Evolutionary conservation across 2,888 invertebrate genomes (phyloP), one percentile per base, ranked within the genome.

Genomic region (Hypselothyrea guttata): DNA sequence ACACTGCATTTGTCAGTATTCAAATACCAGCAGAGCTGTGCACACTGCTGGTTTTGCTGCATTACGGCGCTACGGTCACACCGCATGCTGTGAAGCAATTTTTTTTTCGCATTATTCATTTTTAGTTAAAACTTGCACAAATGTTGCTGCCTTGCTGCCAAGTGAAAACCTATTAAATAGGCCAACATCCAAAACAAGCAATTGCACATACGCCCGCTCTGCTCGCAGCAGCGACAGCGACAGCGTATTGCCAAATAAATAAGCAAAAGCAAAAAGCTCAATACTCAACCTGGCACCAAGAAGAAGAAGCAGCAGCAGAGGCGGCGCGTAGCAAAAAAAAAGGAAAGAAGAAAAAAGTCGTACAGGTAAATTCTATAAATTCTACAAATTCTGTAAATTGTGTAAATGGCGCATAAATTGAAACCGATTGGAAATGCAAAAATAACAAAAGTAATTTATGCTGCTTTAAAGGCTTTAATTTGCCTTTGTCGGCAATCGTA

Each of bases 91-190:
- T 65, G 56, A 58, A 74, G 81, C 79, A 68, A 78, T 55, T 55
- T 83, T 73, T 71, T 66, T 71, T 71, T 71, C 71, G 70, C 71
- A 70, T 74, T 71, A 64, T 71, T 71, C 59, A 71, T 59, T 63
- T 61, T 73, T 62, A 59, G 61, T 73, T 61, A 53, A 54, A 71
- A 74, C 40, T 69, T 53, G 44, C 59, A 63, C n/a, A 74, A 71
- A 71, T 71, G 71, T 33, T 61, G 56, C 44, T 72, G 48, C 55
- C 55, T 42, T 58, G 41, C 45, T 34, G 38, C 40, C 64, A 69
- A 64, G 71, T 64, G 42, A 56, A 53, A 74, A 54, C 62, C 57
- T 56, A 63, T 59, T 64, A 59, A 71, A 53, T 54, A 55, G 71
- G 64, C 42, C 31, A 22, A 18, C 16, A 28, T 13, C n/a, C n/a